These are phyloP conservation scores for Falco concolor DNA, from an alignment of 2,797 vertebrate genomes.

Conservation along the genomic window DNA sequence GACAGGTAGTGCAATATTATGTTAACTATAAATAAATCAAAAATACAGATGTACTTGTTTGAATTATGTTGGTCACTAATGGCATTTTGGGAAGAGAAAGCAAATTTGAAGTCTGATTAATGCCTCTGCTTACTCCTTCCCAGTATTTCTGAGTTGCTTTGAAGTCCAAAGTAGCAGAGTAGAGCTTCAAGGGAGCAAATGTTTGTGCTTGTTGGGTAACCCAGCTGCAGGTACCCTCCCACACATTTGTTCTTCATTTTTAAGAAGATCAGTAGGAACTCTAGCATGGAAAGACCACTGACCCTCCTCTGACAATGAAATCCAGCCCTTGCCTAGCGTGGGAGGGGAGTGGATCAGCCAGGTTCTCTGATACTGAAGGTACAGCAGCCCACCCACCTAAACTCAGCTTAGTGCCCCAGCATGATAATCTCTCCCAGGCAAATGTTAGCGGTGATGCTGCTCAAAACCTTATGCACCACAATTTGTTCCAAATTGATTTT, in stretches of 20 bases:
- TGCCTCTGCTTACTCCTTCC: neutral
- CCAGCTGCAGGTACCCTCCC: neutral
- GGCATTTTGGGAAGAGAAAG: slow-evolving; percentile 26
- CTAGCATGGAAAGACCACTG: neutral
- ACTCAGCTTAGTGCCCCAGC: neutral
- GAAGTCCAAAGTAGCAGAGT: neutral
- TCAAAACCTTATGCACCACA: neutral
- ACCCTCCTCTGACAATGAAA: neutral
- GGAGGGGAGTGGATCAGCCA: neutral
- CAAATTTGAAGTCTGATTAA: slow-evolving; percentile 20
- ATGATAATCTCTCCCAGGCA: neutral
- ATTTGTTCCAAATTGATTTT: neutral
- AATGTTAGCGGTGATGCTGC: neutral
- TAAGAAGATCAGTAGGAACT: neutral
- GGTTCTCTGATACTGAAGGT: neutral
- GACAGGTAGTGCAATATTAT: slow-evolving; percentile 57
- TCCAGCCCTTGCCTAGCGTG: neutral
- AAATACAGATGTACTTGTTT: slow-evolving; percentile 26
- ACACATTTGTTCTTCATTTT: neutral
- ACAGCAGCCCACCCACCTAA: neutral
- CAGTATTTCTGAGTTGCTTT: neutral
- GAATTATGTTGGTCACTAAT: slow-evolving; percentile 38
- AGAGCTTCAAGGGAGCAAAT: neutral
- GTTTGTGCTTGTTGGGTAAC: neutral
- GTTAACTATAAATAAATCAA: slow-evolving; percentile 63